Base-by-base conservation (phyloP, 1,140 invertebrate genomes). In the Drusus annulatus region DNA sequence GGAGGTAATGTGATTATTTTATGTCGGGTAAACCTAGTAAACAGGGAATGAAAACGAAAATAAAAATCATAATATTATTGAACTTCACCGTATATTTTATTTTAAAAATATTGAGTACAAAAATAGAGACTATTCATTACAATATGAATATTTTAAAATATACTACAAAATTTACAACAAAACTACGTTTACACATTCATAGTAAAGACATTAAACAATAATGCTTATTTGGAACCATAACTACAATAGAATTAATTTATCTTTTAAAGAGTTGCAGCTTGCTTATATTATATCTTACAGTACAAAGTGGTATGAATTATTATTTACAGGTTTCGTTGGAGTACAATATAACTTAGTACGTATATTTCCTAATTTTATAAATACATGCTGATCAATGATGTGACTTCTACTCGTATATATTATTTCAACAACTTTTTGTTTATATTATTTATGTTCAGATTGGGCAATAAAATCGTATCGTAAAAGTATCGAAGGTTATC, bases 11-110 rank as follows among this genome's bases (percentile, higher is more conserved):
- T 19, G 7, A 56, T 17, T 56, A 21, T 17, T 56, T 17, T 56
- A n/a, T 56, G 19, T 7, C 19, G n/a, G 19, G 21, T 16, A 65
- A 28, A 65, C 16, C 8, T 0, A 65, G 16, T 7, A 63, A 28
- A 36, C 31, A 36, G 31, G 31, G 31, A 63, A 15, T 28, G 17
- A 63, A 63, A 10, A 63, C 28, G 8, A n/a, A n/a, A n/a, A n/a
- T n/a, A 25, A 28, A 65, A 5, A 21, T 3, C 6, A 65, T 3
- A 65, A 25, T 3, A 65, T 16, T 25, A 21, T 10, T 45, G 16
- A 31, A 36, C 63, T 17, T 31, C 63, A 68, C 63, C 63, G 36
- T 68, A 50, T 68, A 68, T 68, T n/a, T 68, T 68, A 68, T 68
- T 17, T 45, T 10, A 17, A 68, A 68, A 31, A 60, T 23, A 60